phyloP scores from a whole-genome alignment of 1,140 invertebrate genomes.

The Drosophila ananassae region DNA sequence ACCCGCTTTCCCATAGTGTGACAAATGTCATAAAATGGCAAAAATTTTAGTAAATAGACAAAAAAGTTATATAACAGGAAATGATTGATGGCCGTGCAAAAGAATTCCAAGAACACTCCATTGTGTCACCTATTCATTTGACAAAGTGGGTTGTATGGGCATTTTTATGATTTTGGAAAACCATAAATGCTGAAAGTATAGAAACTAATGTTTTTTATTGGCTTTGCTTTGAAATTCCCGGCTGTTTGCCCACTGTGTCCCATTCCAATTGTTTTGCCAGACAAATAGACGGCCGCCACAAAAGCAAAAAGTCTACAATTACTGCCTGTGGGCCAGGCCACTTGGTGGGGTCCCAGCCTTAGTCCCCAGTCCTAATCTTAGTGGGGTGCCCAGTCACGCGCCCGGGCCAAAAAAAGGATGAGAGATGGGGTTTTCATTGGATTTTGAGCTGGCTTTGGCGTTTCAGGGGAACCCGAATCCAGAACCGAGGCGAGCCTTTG shows the following conservation, averaged over 20 bases:
- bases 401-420: constrained; percentile 8
- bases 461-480: constrained; percentile 19
- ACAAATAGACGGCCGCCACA: constrained; percentile 53
- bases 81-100: not conserved
- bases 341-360: constrained; percentile 27
- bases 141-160: no score
- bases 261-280: constrained; percentile 55
- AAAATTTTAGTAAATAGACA: not conserved
- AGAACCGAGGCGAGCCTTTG: constrained; percentile 35
- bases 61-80: not conserved
- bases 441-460: constrained; percentile 4
- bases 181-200: not conserved
- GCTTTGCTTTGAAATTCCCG: not conserved
- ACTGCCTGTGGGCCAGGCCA: constrained; percentile 30
- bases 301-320: constrained; percentile 47
- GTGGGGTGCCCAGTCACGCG: constrained; percentile 59
- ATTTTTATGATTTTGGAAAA: not conserved
- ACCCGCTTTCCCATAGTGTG: constrained; percentile 7
- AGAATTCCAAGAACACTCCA: not conserved
- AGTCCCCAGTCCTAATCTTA: constrained; percentile 13
- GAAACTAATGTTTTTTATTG: not conserved
- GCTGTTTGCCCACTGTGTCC: constrained; percentile 21
- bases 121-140: not conserved
- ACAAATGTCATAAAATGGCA: not conserved
- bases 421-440: constrained; percentile 34